These are phyloP conservation scores for Pyrrhura leucotis DNA, from an alignment of 2,797 vertebrate genomes.

Conservation along the genomic window DNA sequence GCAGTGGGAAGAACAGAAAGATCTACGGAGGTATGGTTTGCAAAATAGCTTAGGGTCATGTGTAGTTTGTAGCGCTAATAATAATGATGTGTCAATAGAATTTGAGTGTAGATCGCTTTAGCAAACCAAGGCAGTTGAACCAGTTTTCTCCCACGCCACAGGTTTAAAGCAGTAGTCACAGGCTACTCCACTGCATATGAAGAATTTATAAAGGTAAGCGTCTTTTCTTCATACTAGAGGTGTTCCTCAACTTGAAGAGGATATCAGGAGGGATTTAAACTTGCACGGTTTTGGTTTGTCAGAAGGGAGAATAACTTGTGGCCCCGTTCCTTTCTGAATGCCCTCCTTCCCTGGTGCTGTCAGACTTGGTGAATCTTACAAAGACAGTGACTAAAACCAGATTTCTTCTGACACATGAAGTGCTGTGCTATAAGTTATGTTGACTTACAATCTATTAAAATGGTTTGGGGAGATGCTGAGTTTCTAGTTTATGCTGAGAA, in stretches of 20 bases:
- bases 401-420: background rate
- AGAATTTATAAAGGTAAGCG: background rate
- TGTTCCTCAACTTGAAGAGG: background rate
- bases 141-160: background rate
- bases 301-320: fast-evolving
- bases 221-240: background rate
- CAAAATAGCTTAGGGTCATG: background rate
- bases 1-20: slow-evolving; percentile 94
- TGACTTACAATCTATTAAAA: background rate
- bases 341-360: background rate
- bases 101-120: background rate
- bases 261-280: background rate
- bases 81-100: background rate
- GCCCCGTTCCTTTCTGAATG: background rate
- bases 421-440: background rate
- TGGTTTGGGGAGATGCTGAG: background rate
- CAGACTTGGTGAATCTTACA: background rate
- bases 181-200: background rate
- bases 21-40: slow-evolving; percentile 86
- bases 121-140: background rate
- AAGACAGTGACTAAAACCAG: background rate
- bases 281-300: background rate
- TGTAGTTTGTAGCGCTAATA: background rate
- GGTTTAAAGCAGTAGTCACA: slow-evolving; percentile 8
- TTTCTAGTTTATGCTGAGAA: background rate